Base-by-base conservation (phyloP, 2,888 invertebrate genomes). In the Heteromurus nitidus region DNA sequence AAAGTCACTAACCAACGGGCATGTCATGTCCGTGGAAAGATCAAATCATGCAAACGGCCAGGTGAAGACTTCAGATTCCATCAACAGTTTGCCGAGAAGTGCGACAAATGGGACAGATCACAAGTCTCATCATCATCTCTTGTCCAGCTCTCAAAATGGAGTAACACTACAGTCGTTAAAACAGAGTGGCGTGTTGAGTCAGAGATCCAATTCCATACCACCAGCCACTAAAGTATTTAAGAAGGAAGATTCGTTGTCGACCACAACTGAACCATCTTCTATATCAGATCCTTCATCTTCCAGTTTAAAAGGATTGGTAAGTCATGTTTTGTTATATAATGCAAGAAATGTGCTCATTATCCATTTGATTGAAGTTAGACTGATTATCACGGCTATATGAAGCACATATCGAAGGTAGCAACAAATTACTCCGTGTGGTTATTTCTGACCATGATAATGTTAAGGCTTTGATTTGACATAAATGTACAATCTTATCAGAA, bases 151-250 rank as follows among this genome's bases (percentile, higher is more conserved):
- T 65, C 58, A 55, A 20, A 77, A 77, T 62, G 77, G 77, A 31
- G 60, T 77, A 42, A 69, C 60, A 20, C 77, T 77, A 42, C 64
- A 77, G 69, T 77, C 77, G 69, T 22, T 77, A 50, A 77, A 77
- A 31, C 55, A 69, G 47, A 68, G 31, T 31, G 55, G 16, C 18
- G 9, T 30, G 20, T 55, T 77, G 62, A 60, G 44, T 53, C 42
- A 67, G 26, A 67, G 55, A 28, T 75, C 53, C 26, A 58, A 68
- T 44, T 42, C 42, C 18, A 24, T 58, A 13, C 13, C 58, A 26
- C 28, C 26, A 26, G 24, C 58, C 58, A 58, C 13, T 53, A 53
- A 53, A 53, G 20, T 22, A 22, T 22, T 53, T 22, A 53, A 53
- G 3, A 53, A 53, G 13, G 3, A 11, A 53, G 24, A 53, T 53